Conservation (phyloP, 2,797 vertebrate genomes). For the Sebastiscus tertius region DNA sequence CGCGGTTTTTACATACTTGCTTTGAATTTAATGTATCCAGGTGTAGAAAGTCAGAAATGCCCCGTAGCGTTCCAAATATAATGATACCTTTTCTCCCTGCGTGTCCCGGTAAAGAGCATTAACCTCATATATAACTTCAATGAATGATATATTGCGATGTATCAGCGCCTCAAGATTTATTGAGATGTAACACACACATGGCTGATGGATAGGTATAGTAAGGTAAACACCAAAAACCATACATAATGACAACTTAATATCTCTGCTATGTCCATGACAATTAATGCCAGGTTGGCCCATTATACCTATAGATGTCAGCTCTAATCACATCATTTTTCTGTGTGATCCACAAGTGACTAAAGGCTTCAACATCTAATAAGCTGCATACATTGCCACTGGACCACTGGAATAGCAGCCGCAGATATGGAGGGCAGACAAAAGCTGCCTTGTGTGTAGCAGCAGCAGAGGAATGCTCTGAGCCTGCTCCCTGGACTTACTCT, state of each 20-base stretch:
- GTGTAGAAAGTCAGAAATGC: slow-evolving; percentile 40
- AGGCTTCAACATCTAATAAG: slow-evolving; percentile 53
- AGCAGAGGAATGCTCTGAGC: slow-evolving; percentile 68
- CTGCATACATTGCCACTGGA: slow-evolving; percentile 30
- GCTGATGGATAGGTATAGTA: neutral
- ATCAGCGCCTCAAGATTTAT: neutral
- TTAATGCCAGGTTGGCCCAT: slow-evolving; percentile 12
- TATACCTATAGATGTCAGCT: slow-evolving; percentile 29
- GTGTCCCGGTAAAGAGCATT: slow-evolving; percentile 32
- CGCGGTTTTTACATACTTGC: slow-evolving; percentile 12
- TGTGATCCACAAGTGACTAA: slow-evolving; percentile 57
- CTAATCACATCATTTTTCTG: slow-evolving; percentile 59
- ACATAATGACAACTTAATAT: neutral
- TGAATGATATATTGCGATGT: slow-evolving; percentile 8
- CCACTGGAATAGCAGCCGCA: slow-evolving; percentile 25
- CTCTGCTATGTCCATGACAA: neutral
- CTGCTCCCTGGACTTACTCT: slow-evolving; percentile 66
- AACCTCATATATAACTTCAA: slow-evolving; percentile 19
- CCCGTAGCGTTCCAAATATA: slow-evolving; percentile 30
- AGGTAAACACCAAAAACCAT: neutral
- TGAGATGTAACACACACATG: neutral
- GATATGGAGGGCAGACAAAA: slow-evolving; percentile 65
- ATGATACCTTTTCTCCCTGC: slow-evolving; percentile 43
- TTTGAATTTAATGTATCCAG: slow-evolving; percentile 50
- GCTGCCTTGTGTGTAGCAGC: slow-evolving; percentile 60